Conservation (phyloP, 1,140 invertebrate species). For the Acromyrmex echinatior region DNA sequence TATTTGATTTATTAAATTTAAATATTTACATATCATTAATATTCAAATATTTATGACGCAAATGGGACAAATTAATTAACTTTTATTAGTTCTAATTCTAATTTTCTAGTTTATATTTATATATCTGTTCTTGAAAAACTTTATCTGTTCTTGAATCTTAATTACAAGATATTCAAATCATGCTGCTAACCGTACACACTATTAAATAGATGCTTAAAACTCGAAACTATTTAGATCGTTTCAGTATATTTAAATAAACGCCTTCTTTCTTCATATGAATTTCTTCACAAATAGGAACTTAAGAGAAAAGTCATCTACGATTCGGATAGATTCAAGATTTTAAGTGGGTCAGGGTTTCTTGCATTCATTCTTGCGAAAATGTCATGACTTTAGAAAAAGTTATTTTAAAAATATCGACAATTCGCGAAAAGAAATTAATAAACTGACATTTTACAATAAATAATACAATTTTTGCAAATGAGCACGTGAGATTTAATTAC, state of each 20-base stretch:
- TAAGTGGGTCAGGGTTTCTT: conserved; percentile 47
- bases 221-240: too few relatives aligned
- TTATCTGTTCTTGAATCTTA: not conserved
- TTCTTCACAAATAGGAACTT: not conserved
- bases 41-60: not conserved
- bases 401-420: not conserved
- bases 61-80: not conserved
- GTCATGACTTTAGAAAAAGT: not conserved
- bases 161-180: not conserved
- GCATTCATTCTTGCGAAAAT: not conserved
- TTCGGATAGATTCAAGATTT: not conserved
- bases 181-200: not conserved
- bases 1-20: not conserved
- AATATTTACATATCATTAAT: not conserved
- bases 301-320: not conserved
- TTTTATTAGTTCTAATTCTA: too few relatives aligned
- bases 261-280: not conserved
- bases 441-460: not conserved
- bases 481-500: not conserved
- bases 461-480: not conserved
- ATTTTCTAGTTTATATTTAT: not conserved
- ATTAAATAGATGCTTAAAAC: not conserved
- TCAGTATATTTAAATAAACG: not conserved
- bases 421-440: not conserved
- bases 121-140: not conserved